phyloP scores from a whole-genome alignment of 2,113 vertebrate species.

The Cochlearius cochlearius region DNA sequence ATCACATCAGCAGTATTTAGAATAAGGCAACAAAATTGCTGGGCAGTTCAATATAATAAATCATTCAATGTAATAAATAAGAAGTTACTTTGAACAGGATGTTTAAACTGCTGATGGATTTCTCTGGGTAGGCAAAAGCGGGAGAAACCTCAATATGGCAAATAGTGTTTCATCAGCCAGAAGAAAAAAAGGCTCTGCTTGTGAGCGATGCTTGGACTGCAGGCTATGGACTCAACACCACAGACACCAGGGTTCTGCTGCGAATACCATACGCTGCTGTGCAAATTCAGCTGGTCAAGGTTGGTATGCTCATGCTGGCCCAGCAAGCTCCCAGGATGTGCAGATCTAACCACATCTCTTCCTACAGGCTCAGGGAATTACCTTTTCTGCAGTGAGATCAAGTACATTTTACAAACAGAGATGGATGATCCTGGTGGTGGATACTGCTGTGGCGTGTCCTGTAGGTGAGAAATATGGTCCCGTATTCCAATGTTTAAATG shows the following conservation, averaged over 20 bases:
- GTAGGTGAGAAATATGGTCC: slow-evolving; percentile 13
- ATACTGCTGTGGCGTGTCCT: slow-evolving; percentile 73
- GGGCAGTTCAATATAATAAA: neutral
- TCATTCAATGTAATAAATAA: neutral
- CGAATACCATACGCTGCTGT: slow-evolving; percentile 24
- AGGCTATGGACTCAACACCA: slow-evolving; percentile 60
- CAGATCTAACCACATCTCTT: neutral
- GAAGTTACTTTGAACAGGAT: neutral
- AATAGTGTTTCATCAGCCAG: slow-evolving; percentile 50
- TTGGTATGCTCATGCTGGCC: neutral
- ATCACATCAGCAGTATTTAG: neutral
- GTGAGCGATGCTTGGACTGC: slow-evolving; percentile 33
- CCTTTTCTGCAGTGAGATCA: slow-evolving; percentile 77
- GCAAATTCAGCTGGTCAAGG: slow-evolving; percentile 7
- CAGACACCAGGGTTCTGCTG: slow-evolving; percentile 50
- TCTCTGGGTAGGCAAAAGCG: neutral
- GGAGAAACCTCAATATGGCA: slow-evolving; percentile 51
- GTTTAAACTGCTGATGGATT: neutral
- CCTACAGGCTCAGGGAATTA: slow-evolving; percentile 73
- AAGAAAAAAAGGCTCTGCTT: slow-evolving; percentile 24
- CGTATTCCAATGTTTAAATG: neutral
- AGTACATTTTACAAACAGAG: slow-evolving; percentile 73
- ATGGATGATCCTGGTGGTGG: slow-evolving; percentile 70
- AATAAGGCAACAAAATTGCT: neutral
- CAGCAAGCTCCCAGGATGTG: neutral